These are phyloP conservation scores for Melopsittacus undulatus DNA, from an alignment of 2,797 vertebrate species.

Conservation along the genomic window DNA sequence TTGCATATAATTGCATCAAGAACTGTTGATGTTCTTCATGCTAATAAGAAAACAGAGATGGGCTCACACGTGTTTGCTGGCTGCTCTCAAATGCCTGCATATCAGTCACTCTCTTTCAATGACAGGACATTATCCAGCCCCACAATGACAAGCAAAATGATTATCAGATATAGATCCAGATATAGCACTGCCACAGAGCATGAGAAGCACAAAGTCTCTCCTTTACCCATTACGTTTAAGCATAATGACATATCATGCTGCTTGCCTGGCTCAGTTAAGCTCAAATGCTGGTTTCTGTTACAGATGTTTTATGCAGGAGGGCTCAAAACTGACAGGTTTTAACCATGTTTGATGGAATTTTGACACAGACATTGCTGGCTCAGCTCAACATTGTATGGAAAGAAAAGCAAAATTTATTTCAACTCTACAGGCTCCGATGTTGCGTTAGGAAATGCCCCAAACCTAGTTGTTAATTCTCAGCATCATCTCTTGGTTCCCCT, in stretches of 20 bases:
- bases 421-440: not conserved
- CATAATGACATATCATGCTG: not conserved
- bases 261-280: not conserved
- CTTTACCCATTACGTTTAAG: not conserved
- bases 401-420: not conserved
- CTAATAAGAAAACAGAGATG: rapidly evolving
- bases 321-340: not conserved
- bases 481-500: not conserved
- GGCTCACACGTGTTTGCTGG: not conserved
- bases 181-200: not conserved
- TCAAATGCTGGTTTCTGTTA: not conserved
- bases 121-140: not conserved
- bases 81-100: not conserved
- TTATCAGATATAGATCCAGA: not conserved
- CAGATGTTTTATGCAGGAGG: not conserved
- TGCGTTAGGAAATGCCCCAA: not conserved
- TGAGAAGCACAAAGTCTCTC: not conserved
- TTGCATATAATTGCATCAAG: rapidly evolving
- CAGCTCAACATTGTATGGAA: not conserved
- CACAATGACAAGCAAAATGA: rapidly evolving
- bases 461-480: not conserved
- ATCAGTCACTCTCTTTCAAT: rapidly evolving
- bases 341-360: not conserved
- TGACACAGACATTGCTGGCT: not conserved
- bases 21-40: not conserved